Evolutionary conservation across 1,140 invertebrate genomes (phyloP).

Genomic region (Ceratina calcarata): DNA sequence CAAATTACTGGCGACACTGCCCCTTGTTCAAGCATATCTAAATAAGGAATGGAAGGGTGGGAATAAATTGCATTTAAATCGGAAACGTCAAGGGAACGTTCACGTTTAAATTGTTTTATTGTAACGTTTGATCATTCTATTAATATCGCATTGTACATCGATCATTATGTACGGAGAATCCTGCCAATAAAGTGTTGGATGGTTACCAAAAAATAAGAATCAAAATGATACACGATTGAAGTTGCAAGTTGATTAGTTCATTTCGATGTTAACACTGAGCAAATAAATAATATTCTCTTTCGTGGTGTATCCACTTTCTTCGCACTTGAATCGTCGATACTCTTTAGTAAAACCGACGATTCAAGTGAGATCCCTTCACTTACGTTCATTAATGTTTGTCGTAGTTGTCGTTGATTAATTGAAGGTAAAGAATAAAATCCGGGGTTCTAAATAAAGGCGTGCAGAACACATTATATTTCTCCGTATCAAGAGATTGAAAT

Average conservation of each 20-base stretch:
- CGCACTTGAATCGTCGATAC: too few relatives aligned
- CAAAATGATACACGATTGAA: background rate
- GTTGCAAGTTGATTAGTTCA: background rate
- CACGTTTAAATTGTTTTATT: conserved; percentile 58
- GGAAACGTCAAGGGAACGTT: conserved; percentile 63
- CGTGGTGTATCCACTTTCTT: background rate
- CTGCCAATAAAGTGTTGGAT: conserved; percentile 75
- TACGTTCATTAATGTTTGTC: background rate
- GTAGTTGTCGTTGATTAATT: background rate
- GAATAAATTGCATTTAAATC: too few relatives aligned
- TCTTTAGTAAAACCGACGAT: too few relatives aligned
- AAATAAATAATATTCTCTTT: conserved; percentile 23
- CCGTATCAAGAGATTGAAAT: background rate
- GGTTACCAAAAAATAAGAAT: conserved; percentile 64
- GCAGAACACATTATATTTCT: conserved; percentile 17
- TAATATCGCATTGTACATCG: conserved; percentile 66
- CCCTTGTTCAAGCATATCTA: conserved; percentile 46
- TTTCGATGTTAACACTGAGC: conserved; percentile 2
- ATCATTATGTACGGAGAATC: conserved; percentile 72
- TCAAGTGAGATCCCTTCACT: too few relatives aligned
- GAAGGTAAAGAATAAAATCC: conserved; percentile 28
- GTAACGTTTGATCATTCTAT: conserved; percentile 65
- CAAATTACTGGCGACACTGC: conserved; percentile 45
- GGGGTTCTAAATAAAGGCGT: background rate
- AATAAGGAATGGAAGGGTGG: background rate